A percentile compares a stretch with the other conserved stretches of the same genome.
Evolutionary conservation across 2,113 vertebrate genomes (phyloP).

Genomic region (Nipponia nippon): DNA sequence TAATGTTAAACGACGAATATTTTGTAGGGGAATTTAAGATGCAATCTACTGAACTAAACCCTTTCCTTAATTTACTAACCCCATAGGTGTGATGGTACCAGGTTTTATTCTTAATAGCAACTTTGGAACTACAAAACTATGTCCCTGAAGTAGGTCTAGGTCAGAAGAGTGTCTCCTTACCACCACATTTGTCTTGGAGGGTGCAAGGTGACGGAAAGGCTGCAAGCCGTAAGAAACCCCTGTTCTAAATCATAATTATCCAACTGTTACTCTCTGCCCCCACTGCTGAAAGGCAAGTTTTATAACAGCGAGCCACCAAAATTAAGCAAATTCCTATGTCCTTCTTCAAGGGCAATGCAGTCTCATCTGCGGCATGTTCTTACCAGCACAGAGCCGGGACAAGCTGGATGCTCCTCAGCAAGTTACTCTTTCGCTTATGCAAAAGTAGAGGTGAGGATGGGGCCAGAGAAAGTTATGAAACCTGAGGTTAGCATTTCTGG

Average conservation of each 20-base stretch:
- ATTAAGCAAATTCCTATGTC: background rate
- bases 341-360: background rate
- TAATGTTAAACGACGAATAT: background rate
- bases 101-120: background rate
- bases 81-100: background rate
- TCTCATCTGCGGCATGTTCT: background rate
- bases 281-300: background rate
- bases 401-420: background rate
- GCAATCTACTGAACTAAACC: background rate
- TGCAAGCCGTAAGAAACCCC: background rate
- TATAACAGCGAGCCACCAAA: background rate
- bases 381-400: background rate
- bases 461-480: background rate
- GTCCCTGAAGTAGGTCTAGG: background rate
- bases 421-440: constrained; percentile 7
- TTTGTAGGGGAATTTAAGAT: background rate
- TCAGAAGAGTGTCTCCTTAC: background rate
- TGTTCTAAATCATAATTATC: background rate
- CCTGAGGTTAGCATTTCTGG: background rate
- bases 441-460: background rate
- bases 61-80: background rate
- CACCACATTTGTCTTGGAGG: background rate
- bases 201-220: background rate
- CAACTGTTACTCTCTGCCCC: background rate
- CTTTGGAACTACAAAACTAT: background rate